A percentile compares a stretch with the other conserved stretches of the same genome.
phyloP scores from a whole-genome alignment of 2,113 vertebrate genomes.

The Morone saxatilis region DNA sequence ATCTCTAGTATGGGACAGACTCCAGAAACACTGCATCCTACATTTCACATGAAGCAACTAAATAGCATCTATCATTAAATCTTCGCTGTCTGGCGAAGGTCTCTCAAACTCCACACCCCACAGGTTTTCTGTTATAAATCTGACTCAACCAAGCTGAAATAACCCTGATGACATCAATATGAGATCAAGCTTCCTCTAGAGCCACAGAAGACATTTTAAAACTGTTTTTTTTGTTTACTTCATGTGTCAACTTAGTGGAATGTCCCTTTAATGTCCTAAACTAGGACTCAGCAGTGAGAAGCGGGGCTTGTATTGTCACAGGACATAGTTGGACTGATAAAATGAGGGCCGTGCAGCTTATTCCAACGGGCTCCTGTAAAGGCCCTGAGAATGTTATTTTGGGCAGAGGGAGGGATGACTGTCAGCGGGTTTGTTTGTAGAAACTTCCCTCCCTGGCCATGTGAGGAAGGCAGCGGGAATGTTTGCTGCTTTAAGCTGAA shows the following conservation, averaged over 20 bases:
- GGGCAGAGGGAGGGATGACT: conserved; percentile 52
- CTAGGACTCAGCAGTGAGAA: conserved; percentile 19
- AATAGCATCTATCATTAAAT: neutral
- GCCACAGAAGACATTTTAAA: conserved; percentile 3
- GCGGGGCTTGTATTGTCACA: conserved; percentile 6
- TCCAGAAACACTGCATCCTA: neutral
- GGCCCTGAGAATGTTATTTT: conserved; percentile 75
- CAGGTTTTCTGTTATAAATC: neutral
- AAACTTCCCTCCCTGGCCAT: conserved; percentile 52
- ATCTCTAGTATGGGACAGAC: neutral
- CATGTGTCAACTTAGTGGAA: neutral
- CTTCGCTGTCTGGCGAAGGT: neutral
- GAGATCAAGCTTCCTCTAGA: neutral
- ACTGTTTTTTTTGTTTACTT: neutral
- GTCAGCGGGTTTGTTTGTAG: conserved; percentile 74
- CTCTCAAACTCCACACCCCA: neutral
- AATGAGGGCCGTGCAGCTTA: conserved; percentile 2
- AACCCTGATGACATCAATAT: neutral
- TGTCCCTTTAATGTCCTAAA: conserved; percentile 26
- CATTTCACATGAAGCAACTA: conserved; percentile 1
- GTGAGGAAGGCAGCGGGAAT: conserved; percentile 48
- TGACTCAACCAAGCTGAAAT: neutral
- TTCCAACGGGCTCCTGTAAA: conserved; percentile 51
- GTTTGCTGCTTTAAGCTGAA: conserved; percentile 77
- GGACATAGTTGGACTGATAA: conserved; percentile 34